Evolutionary conservation across 1,140 invertebrate genomes (phyloP).

Genomic region (Aplysia californica): DNA sequence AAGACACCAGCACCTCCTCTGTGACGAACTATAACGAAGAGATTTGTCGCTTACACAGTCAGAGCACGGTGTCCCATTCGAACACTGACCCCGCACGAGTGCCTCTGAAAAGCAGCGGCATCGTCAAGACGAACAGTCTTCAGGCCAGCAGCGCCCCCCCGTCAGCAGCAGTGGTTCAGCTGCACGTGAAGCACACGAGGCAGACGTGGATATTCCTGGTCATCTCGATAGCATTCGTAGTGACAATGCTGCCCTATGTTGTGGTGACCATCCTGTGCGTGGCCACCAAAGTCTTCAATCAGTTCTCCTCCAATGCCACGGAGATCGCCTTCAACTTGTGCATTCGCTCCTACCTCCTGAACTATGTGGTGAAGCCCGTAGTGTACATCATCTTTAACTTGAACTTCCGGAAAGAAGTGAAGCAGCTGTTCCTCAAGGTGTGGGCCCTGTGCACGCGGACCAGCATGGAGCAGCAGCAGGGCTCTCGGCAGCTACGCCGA

Average conservation of each 20-base stretch:
- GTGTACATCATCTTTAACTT: slow-evolving; percentile 20
- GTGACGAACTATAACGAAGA: slow-evolving; percentile 22
- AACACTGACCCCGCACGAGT: neutral
- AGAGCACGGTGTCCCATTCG: neutral
- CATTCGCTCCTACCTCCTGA: slow-evolving; percentile 18
- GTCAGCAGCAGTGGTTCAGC: neutral
- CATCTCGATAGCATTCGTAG: slow-evolving; percentile 17
- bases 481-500: neutral
- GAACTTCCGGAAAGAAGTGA: slow-evolving; percentile 25
- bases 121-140: neutral
- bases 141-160: neutral
- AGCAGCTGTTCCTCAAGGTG: neutral
- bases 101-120: slow-evolving; percentile 17
- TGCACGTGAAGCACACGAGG: slow-evolving; percentile 13
- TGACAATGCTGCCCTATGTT: slow-evolving; percentile 20
- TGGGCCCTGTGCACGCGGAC: neutral
- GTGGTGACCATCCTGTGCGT: slow-evolving; percentile 19
- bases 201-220: slow-evolving; percentile 23
- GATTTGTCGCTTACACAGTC: slow-evolving; percentile 3
- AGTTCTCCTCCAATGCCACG: slow-evolving; percentile 14
- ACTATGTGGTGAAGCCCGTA: slow-evolving; percentile 24
- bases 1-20: slow-evolving; percentile 14
- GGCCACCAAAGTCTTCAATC: slow-evolving; percentile 11
- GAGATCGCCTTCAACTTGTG: slow-evolving; percentile 17
- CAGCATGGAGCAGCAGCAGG: too few relatives aligned